Conservation (phyloP, 1,140 invertebrate species). For the Heterodera schachtii region DNA sequence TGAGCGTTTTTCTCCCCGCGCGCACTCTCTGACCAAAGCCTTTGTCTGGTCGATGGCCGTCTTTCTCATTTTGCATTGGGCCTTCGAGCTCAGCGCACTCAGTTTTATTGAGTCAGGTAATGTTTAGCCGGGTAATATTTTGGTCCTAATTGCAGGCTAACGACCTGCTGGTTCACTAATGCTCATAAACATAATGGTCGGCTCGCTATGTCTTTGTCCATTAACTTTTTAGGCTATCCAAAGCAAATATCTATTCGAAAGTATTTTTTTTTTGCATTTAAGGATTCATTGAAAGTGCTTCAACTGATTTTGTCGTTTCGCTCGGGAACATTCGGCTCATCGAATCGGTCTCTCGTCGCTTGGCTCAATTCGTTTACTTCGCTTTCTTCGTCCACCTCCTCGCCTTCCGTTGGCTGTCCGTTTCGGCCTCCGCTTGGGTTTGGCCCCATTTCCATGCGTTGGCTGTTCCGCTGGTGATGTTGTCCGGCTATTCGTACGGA, state of each 20-base stretch:
- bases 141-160: no score
- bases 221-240: no score
- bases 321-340: background rate
- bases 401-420: background rate
- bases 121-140: no score
- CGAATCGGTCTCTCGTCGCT: slow-evolving; percentile 8
- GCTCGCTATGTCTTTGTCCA: no score
- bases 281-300: no score
- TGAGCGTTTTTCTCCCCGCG: background rate
- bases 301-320: no score
- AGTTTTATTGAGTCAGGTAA: background rate
- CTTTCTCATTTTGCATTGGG: slow-evolving; percentile 35
- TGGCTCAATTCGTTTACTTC: slow-evolving; percentile 32
- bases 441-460: slow-evolving; percentile 18
- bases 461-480: slow-evolving; percentile 27
- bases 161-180: no score
- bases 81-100: slow-evolving; percentile 24
- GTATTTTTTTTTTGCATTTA: no score
- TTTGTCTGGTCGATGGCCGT: slow-evolving; percentile 33
- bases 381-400: slow-evolving; percentile 21
- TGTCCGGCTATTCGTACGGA: slow-evolving; percentile 28
- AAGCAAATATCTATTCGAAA: no score
- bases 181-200: no score
- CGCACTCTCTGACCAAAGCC: slow-evolving; percentile 13
- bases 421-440: background rate